Conservation (phyloP, 2,113 vertebrate genomes). For the Noturus placidus region DNA sequence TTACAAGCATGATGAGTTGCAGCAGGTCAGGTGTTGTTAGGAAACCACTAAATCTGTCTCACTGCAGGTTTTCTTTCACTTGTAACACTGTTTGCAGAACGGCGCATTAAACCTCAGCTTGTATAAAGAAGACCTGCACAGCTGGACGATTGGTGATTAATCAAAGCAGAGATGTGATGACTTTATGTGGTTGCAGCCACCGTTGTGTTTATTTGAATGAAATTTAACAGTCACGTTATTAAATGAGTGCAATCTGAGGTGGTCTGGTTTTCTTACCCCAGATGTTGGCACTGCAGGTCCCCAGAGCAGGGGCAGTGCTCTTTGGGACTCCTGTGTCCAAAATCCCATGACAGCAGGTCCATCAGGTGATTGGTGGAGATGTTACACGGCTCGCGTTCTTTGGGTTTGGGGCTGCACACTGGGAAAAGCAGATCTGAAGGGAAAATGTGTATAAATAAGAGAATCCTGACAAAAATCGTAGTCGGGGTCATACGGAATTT, state of each 20-base stretch:
- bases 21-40: not conserved
- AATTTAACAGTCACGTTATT: not conserved
- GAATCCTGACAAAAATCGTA: not conserved
- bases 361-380: conserved; percentile 79
- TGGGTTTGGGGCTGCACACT: conserved; percentile 83
- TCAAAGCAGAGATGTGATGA: not conserved
- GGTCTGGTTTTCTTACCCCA: conserved; percentile 72
- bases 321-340: conserved; percentile 73
- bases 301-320: conserved; percentile 85
- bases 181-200: not conserved
- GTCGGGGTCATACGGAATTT: not conserved
- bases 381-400: conserved; percentile 82
- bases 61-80: not conserved
- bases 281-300: conserved; percentile 83
- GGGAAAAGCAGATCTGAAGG: conserved; percentile 83
- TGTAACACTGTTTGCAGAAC: not conserved
- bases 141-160: not conserved
- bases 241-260: not conserved
- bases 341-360: conserved; percentile 85
- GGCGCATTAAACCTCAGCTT: not conserved
- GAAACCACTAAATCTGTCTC: not conserved
- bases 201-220: not conserved
- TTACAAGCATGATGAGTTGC: not conserved
- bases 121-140: not conserved
- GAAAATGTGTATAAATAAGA: not conserved